phyloP scores from a whole-genome alignment of 1,140 invertebrate genomes.

The Hestina assimilis region DNA sequence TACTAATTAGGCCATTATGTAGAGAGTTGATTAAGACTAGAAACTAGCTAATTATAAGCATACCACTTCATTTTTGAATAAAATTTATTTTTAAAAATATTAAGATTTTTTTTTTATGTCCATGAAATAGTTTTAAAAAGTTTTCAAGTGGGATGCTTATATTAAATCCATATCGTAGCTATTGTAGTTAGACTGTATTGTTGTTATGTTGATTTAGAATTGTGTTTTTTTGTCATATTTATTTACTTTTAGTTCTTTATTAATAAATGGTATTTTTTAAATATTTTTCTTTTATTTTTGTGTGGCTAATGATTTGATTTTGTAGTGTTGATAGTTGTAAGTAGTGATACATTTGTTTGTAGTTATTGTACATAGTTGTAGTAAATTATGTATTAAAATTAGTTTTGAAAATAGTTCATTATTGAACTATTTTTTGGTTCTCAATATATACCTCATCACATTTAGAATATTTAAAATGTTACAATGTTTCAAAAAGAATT shows the following conservation, averaged over 20 bases:
- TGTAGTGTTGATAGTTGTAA: not conserved
- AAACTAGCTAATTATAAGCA: slow-evolving; percentile 41
- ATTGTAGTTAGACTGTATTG: slow-evolving; percentile 13
- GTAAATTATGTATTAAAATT: too few species aligned
- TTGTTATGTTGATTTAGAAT: slow-evolving; percentile 6
- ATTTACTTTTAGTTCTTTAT: not conserved
- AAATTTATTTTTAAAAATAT: not conserved
- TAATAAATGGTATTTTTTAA: not conserved
- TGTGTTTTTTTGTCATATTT: too few species aligned
- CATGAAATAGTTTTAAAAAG: not conserved
- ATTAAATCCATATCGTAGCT: slow-evolving; percentile 65
- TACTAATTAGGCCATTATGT: too few species aligned
- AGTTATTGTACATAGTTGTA: too few species aligned
- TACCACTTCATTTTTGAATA: slow-evolving; percentile 35
- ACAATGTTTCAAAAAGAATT: too few species aligned
- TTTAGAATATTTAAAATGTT: too few species aligned
- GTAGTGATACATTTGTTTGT: too few species aligned
- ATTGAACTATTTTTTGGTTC: too few species aligned
- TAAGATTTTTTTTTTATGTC: not conserved
- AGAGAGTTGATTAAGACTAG: slow-evolving; percentile 21
- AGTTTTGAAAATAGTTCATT: too few species aligned
- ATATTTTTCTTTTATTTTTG: not conserved
- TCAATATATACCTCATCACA: too few species aligned
- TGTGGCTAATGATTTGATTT: not conserved
- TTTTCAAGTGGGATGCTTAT: slow-evolving; percentile 52